A percentile compares a stretch with the other conserved stretches of the same genome.
Evolutionary conservation across 92 coral and sea anemone genomes (phyloP).

Genomic region (Pocillopora meandrina): DNA sequence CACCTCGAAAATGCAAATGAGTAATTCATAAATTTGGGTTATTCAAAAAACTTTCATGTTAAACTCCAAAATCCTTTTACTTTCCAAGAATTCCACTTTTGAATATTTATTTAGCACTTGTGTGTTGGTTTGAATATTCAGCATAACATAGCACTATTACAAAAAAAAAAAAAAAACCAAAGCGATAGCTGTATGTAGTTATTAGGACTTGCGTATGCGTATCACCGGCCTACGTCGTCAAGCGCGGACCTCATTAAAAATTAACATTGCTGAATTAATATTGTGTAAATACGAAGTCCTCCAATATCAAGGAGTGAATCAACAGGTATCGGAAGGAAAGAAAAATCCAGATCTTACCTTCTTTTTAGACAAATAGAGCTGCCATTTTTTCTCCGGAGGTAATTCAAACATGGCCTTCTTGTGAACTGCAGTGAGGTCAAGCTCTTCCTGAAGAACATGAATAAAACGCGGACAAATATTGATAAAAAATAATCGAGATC

Average conservation of each 20-base stretch:
- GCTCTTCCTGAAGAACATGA: constrained; percentile 82
- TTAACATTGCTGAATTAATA: constrained; percentile 31
- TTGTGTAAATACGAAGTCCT: constrained; percentile 27
- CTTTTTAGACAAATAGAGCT: constrained; percentile 94
- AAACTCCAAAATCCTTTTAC: not conserved
- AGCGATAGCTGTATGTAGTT: not conserved
- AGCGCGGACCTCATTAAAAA: constrained; percentile 15
- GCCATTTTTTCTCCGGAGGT: constrained; percentile 99
- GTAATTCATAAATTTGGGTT: not conserved
- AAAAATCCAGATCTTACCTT: constrained; percentile 63
- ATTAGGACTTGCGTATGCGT: constrained; percentile 4
- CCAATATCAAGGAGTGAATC: constrained; percentile 22
- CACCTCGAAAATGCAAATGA: constrained; percentile 28
- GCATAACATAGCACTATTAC: not conserved
- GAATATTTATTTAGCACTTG: not conserved
- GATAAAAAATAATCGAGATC: constrained; percentile 19
- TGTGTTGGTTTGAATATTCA: not conserved
- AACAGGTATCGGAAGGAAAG: constrained; percentile 27
- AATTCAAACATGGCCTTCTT: constrained; percentile 97
- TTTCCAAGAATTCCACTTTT: not conserved
- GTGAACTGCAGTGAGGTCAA: constrained; percentile 94
- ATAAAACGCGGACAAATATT: constrained; percentile 33
- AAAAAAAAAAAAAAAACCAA: not conserved
- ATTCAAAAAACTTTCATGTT: not conserved
- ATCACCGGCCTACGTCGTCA: not conserved